Conservation (phyloP, 2,797 vertebrate genomes). For the Trematomus bernacchii region DNA sequence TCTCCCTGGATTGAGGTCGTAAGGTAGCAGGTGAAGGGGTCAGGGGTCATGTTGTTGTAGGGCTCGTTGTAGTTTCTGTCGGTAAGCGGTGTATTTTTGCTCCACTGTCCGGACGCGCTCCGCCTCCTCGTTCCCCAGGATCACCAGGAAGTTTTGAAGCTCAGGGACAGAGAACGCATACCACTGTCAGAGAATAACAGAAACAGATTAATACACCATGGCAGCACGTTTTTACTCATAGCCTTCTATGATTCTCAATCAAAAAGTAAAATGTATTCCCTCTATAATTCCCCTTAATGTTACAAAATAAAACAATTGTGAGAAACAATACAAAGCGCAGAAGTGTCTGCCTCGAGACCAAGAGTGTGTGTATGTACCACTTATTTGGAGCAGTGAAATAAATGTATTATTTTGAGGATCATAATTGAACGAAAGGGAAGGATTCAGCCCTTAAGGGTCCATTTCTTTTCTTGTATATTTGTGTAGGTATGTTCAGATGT, state of each 20-base stretch:
- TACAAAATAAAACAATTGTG: too few relatives aligned
- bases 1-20: conserved; percentile 59
- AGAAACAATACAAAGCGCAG: too few relatives aligned
- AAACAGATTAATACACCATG: conserved; percentile 1
- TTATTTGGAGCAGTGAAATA: too few relatives aligned
- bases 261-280: neutral
- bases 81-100: conserved; percentile 89
- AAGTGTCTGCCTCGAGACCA: too few relatives aligned
- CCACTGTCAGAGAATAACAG: conserved; percentile 85
- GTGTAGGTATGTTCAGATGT: neutral
- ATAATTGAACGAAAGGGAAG: too few relatives aligned
- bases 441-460: too few relatives aligned
- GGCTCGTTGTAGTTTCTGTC: conserved; percentile 89
- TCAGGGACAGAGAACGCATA: conserved; percentile 96
- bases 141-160: conserved; percentile 96
- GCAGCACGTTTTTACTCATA: neutral
- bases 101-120: conserved; percentile 92
- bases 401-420: too few relatives aligned
- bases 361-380: neutral
- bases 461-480: neutral
- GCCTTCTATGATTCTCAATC: neutral
- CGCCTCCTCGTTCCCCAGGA: conserved; percentile 93
- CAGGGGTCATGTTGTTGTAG: conserved; percentile 89
- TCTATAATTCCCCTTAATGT: neutral
- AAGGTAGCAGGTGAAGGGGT: conserved; percentile 73